Base-by-base conservation (phyloP, 2,888 invertebrate genomes). In the Dendrolimus houi region DNA sequence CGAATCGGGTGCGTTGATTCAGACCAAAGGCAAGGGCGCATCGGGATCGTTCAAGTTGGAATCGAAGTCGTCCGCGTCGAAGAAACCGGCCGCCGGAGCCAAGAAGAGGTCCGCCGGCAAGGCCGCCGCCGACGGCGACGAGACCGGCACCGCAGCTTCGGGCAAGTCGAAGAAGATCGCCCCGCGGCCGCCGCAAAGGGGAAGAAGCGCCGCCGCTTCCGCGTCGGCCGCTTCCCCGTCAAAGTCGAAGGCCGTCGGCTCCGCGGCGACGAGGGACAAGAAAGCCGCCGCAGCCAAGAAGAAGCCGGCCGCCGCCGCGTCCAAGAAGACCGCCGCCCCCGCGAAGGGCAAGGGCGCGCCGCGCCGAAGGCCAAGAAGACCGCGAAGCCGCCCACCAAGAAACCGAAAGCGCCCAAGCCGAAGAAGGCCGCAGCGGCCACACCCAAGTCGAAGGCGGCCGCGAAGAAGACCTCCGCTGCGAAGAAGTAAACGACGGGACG, bases 21-120 rank as follows among this genome's bases (percentile, higher is more conserved):
- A 92, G 70, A 91, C 91, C n/a, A 92, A 91, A 65, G 92, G 92
- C 52, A 91, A 87, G 69, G 92, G 92, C 1, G 92, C 91, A 0
- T 82, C 88, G 13, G 92, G 92, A n/a, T 64, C 69, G 8, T 76
- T 75, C 76, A 91, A 89, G 64, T 70, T 89, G 12, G 79, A 83
- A n/a, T 72, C 76, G 0, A 76, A 75, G 57, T 67, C 70, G 6
- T 57, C 71, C 13, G 64, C 67, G 9, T 56, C 56, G 53, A 56
- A 56, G 14, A 56, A 56, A 53, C 56, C 56, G 8, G 41, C 56
- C 7, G 41, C 9, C 10, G 56, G 40, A 9, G 64, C 63, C 7
- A 71, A 70, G 60, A 68, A 67, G 54, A 62, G 57, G 68, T 64
- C 57, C 65, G 66, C 29, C 29, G 29, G 29, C 29, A 29, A 29